These are phyloP conservation scores for Ascaphus truei DNA, from an alignment of 2,113 vertebrate genomes.

Conservation along the genomic window DNA sequence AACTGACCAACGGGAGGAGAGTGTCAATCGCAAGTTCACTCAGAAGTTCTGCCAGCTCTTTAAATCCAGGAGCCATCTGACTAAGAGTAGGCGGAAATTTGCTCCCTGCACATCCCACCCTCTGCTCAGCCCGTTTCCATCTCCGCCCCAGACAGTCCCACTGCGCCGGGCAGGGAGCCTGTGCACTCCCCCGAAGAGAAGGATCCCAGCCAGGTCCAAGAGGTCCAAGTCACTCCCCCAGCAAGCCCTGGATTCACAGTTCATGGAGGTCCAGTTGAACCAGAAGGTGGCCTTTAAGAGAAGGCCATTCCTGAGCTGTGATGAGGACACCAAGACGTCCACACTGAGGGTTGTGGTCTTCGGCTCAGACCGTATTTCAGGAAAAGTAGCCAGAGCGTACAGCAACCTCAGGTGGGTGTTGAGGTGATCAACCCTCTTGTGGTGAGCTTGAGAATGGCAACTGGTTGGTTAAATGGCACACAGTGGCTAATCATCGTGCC, in stretches of 20 bases:
- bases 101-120: constrained; percentile 1
- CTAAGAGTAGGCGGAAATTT: constrained; percentile 48
- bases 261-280: constrained; percentile 40
- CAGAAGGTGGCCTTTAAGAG: constrained; percentile 62
- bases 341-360: constrained; percentile 89
- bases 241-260: constrained; percentile 55
- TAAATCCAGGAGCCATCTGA: constrained; percentile 68
- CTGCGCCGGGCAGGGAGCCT: constrained; percentile 81
- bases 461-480: no score
- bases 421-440: neutral
- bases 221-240: constrained; percentile 86
- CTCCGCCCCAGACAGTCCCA: neutral
- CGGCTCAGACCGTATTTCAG: constrained; percentile 87
- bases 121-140: neutral
- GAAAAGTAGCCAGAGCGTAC: constrained; percentile 89
- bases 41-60: constrained; percentile 79
- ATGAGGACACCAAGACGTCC: constrained; percentile 71
- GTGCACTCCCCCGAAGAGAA: constrained; percentile 60
- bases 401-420: constrained; percentile 70
- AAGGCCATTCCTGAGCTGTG: constrained; percentile 82
- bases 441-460: no score
- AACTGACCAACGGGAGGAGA: constrained; percentile 42
- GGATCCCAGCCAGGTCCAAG: constrained; percentile 60
- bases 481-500: no score
- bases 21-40: constrained; percentile 61